Conservation (phyloP, 2,113 vertebrate species). For the Shinisaurus crocodilurus region DNA sequence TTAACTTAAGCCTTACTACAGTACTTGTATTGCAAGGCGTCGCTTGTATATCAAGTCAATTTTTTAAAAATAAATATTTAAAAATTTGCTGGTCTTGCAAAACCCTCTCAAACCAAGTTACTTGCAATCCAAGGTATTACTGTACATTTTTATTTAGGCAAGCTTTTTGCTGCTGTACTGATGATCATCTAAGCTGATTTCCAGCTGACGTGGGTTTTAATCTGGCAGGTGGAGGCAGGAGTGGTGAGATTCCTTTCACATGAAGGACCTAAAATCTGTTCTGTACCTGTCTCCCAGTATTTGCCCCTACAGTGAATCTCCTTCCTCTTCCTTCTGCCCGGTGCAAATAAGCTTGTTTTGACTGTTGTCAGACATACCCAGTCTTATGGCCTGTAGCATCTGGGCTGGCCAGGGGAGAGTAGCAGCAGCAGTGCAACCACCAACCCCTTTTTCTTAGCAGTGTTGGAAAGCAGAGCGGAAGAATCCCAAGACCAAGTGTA, state of each 20-base stretch:
- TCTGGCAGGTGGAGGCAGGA: background rate
- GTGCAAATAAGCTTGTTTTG: background rate
- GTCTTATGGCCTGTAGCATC: no score
- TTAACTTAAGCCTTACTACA: no score
- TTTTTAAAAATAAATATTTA: no score
- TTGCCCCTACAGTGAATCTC: background rate
- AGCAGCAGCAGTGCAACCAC: background rate
- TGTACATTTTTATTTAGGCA: no score
- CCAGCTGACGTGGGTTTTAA: no score
- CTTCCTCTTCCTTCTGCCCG: background rate
- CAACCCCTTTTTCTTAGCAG: background rate
- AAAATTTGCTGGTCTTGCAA: no score
- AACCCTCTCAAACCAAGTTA: no score
- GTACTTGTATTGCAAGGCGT: no score
- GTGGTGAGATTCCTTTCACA: background rate
- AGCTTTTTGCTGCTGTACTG: no score
- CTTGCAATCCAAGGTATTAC: no score
- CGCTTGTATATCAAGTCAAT: no score
- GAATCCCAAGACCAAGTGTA: background rate
- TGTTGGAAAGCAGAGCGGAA: background rate
- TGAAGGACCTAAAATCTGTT: background rate
- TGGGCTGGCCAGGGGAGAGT: background rate
- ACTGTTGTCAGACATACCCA: background rate
- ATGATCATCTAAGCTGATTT: no score
- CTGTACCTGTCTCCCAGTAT: background rate